These are phyloP conservation scores for Xestia rhomboidea DNA, from an alignment of 2,888 invertebrate species.

Conservation along the genomic window DNA sequence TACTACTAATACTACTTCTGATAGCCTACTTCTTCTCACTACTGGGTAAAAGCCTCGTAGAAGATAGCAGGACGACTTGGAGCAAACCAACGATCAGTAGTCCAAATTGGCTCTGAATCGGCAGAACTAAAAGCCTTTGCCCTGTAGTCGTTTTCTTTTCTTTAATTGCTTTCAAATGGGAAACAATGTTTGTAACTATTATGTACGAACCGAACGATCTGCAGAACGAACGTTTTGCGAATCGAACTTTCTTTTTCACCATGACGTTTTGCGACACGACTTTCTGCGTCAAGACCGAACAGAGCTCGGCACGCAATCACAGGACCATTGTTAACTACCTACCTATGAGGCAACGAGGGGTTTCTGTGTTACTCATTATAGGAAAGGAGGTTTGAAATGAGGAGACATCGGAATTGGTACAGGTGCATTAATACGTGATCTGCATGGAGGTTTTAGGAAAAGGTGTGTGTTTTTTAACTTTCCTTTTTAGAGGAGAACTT, in stretches of 20 bases:
- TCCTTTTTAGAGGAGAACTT: neutral
- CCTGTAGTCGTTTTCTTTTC: neutral
- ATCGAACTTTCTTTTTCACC: neutral
- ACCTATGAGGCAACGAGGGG: conserved; percentile 15
- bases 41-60: neutral
- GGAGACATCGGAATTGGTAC: conserved; percentile 16
- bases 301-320: conserved; percentile 80
- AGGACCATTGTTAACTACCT: conserved; percentile 75
- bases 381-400: conserved; percentile 48
- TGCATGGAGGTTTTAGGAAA: neutral
- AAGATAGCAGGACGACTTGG: no score
- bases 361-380: conserved; percentile 56
- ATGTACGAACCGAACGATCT: neutral
- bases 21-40: neutral
- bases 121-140: neutral
- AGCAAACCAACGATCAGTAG: no score
- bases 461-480: neutral
- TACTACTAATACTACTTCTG: neutral
- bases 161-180: neutral
- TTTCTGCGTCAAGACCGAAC: conserved; percentile 42
- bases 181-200: neutral
- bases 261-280: neutral
- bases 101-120: no score
- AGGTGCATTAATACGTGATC: conserved; percentile 30
- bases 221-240: neutral